Evolutionary conservation across 2,113 vertebrate genomes (phyloP), one percentile per base, ranked within the genome.

Genomic region (Ochotona curzoniae): DNA sequence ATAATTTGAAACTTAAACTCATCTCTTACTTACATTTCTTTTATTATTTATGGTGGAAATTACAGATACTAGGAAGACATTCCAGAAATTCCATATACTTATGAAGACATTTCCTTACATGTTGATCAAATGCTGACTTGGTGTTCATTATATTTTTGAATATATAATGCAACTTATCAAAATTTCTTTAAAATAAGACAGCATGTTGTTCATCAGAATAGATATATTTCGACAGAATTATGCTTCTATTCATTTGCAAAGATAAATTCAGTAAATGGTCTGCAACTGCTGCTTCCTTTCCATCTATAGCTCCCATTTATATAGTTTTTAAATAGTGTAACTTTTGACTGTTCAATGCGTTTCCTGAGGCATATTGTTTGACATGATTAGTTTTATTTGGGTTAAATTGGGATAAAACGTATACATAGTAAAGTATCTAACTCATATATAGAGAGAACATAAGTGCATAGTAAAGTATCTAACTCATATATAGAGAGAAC

Each of bases 21-120:
- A 35, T 91, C 20, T 75, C 44, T 86, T 88, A 84, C 25, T 57
- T 85, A 32, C 38, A 69, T 85, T 93, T 89, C 14, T 93, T 92
- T 80, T 95, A 30, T 73, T 87, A 20, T 82, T 83, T 51, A 47
- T 87, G 70, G 38, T 76, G 5, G 69, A 54, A 93, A 85, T 67
- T 66, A 63, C 60, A 76, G 1, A 82, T 87, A 60, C n/a, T 13
- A 73, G 28, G 28, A 87, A 90, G n/a, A 44, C 38, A 44, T 44
- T 44, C 38, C 38, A 44, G 38, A 44, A 44, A 44, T 44, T 64
- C 11, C 32, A 35, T 83, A 14, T 73, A 44, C 9, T 20, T 71
- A 71, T 80, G 54, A 89, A 79, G 32, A 73, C 69, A 9, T 83
- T 44, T 94, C 8, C 23, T 87, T 92, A 81, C 23, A 57, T 92